Evolutionary conservation across 2,888 invertebrate genomes (phyloP), one percentile per base, ranked within the genome.

Genomic region (Cheilosia urbana): DNA sequence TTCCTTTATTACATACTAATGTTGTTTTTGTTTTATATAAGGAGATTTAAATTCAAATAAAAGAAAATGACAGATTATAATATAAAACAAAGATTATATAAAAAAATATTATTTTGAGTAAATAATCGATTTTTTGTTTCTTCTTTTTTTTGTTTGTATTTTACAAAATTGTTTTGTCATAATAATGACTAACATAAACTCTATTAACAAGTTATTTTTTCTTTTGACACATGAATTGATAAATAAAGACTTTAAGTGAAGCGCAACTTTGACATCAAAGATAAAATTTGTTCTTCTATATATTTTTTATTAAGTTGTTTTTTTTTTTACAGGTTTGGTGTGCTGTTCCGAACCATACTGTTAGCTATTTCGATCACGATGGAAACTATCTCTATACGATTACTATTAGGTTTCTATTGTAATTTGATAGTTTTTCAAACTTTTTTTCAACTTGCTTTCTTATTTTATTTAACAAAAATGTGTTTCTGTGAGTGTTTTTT

Each of bases 201-300:
- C 42, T 79, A 45, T 63, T 79, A 84, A 80, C 84, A 85, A 76
- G 73, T 84, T 13, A 13, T 37, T 71, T 13, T 66, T 66, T 63
- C 9, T 72, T 85, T 85, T 85, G 80, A 85, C 85, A 85, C 80
- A 81, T 85, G 60, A 68, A 77, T 73, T 72, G 11, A 51, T 68
- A 53, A 71, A 68, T 60, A 57, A 62, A 49, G 15, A 19, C 62
- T 30, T 24, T 15, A 75, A 63, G 40, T 79, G 34, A 75, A 71
- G 79, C 79, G 65, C 40, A 75, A 47, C 30, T 55, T 78, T 58
- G 75, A 58, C 63, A 69, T 27, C 30, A 68, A 34, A 65, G 34
- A 60, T 24, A 42, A 13, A 60, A 21, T 2, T 73, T 47, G 19
- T 49, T 47, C 34, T 27, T 51, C 27, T 27, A 27, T 6, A 27